Evolutionary conservation across 2,113 vertebrate genomes (phyloP).

Genomic region (Mobula hypostoma): DNA sequence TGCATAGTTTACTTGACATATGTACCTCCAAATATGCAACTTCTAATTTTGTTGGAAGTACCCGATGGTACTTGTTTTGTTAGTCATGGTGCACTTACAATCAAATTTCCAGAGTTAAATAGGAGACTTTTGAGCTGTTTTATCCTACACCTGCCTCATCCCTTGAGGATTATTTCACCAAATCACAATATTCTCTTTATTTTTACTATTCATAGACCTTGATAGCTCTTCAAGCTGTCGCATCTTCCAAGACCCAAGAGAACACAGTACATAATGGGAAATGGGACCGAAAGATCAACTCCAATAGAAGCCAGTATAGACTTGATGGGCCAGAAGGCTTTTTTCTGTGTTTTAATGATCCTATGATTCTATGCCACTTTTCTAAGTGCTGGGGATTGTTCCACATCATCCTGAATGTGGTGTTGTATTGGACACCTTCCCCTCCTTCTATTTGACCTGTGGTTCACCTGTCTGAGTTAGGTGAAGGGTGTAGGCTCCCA

Average conservation of each 20-base stretch:
- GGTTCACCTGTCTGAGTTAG: neutral
- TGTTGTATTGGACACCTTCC: neutral
- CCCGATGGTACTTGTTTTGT: neutral
- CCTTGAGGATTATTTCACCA: neutral
- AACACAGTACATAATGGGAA: too few relatives aligned
- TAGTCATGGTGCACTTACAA: neutral
- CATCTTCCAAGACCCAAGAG: too few relatives aligned
- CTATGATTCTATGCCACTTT: neutral
- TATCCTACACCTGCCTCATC: neutral
- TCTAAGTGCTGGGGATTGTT: too few relatives aligned
- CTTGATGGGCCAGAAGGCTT: too few relatives aligned
- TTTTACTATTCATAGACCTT: neutral
- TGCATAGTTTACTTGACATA: neutral
- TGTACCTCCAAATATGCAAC: neutral
- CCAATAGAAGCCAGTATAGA: too few relatives aligned
- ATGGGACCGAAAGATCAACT: too few relatives aligned
- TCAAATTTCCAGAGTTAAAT: neutral
- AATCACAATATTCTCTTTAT: neutral
- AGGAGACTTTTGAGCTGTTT: neutral
- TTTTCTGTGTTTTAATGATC: too few relatives aligned
- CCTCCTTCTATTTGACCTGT: neutral
- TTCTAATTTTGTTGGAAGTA: neutral
- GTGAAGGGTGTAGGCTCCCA: too few relatives aligned
- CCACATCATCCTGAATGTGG: neutral
- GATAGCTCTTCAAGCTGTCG: too few relatives aligned